Evolutionary conservation across 1,140 invertebrate genomes (phyloP), one percentile per base, ranked within the genome.

Genomic region (Bombus haemorrhoidalis): DNA sequence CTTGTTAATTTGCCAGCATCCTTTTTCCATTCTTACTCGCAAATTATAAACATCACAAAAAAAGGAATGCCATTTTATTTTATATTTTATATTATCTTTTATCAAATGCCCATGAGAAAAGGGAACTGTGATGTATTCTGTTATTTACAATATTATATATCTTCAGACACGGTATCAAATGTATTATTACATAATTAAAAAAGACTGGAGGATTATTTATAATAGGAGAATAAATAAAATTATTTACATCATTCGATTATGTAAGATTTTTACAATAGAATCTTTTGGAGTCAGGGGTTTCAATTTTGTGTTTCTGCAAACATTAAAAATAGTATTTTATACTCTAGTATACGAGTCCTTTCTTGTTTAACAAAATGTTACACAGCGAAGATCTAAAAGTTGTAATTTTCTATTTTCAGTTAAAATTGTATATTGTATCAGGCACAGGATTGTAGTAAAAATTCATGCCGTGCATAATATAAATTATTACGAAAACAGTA

Each of bases 51-150:
- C 34, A 57, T 34, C 41, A 66, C 41, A 76, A 43, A 0, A 66
- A 76, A 66, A 37, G 47, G 43, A 83, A 83, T 83, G 57, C 64
- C 57, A 57, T 78, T 69, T 18, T 25, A 69, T 37, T 22, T 10
- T 77, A 32, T 81, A 78, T 32, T 6, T 69, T 59, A 22, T 78
- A 71, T 71, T 59, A 69, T 28, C 59, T 43, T 59, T 78, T 78
- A 77, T 69, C 62, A 84, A 84, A 84, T 80, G 76, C 83, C 83
- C 83, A 59, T 72, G 47, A 79, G 43, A 75, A 84, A 64, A 59
- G 18, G 18, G n/a, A 13, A 74, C 86, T 87, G 76, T 85, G 83
- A 87, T 84, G 82, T 87, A 87, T 85, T 85, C 71, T 79, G 62
- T 59, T 47, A 79, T 80, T 79, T 72, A 72, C 75, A 79, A 57